phyloP scores from a whole-genome alignment of 2,113 vertebrate genomes.

The Sialia sialis region DNA sequence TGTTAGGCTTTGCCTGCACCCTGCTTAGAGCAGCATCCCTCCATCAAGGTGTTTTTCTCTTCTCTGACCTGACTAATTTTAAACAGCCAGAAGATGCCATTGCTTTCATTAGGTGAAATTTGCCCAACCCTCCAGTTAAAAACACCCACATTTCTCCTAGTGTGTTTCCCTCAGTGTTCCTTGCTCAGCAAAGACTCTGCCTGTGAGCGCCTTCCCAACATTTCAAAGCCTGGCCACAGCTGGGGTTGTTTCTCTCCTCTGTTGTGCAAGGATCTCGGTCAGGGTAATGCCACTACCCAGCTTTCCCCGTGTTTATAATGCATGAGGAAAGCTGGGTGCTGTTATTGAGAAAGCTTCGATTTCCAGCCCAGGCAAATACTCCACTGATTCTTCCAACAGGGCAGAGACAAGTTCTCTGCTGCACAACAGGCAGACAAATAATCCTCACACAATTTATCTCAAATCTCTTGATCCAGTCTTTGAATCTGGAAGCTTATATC shows the following conservation, averaged over 20 bases:
- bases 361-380: background rate
- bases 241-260: background rate
- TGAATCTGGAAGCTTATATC: background rate
- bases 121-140: rapidly evolving
- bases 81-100: background rate
- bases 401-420: background rate
- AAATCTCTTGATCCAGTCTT: slow-evolving; percentile 31
- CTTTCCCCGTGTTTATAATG: background rate
- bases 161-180: background rate
- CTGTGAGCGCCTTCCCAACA: rapidly evolving
- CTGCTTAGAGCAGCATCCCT: background rate
- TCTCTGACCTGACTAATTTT: background rate
- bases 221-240: background rate
- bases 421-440: background rate
- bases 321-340: background rate
- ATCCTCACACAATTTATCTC: background rate
- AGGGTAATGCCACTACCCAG: background rate
- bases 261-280: rapidly evolving
- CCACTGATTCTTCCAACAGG: background rate
- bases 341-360: background rate
- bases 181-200: background rate
- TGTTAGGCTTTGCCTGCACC: background rate
- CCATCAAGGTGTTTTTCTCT: background rate
- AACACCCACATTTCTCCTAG: rapidly evolving
- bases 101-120: background rate